Percentiles rank a stretch among this genome's conserved stretches.
These are phyloP conservation scores for Plagodis dolabraria DNA, from an alignment of 2,888 invertebrate species.

Conservation along the genomic window DNA sequence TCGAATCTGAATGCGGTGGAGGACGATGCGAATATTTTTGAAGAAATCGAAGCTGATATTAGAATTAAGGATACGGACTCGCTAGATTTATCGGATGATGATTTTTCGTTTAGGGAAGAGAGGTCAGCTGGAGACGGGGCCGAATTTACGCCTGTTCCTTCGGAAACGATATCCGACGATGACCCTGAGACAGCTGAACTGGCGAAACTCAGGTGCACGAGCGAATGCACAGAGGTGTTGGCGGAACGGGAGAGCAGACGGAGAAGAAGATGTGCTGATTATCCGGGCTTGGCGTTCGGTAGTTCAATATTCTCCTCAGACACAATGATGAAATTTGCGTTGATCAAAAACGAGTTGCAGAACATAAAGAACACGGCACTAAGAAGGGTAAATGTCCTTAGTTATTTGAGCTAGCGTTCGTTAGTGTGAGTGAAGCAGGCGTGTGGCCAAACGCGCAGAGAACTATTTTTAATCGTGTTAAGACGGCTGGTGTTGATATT, in stretches of 20 bases:
- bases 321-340: conserved; percentile 98
- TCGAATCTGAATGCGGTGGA: conserved; percentile 75
- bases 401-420: conserved; percentile 70
- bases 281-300: conserved; percentile 96
- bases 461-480: conserved; percentile 79
- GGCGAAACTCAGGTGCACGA: conserved; percentile 93
- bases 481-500: conserved; percentile 63
- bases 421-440: conserved; percentile 63
- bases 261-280: conserved; percentile 93
- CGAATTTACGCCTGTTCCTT: conserved; percentile 62
- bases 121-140: conserved; percentile 78
- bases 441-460: conserved; percentile 77
- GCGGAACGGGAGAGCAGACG: conserved; percentile 93
- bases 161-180: conserved; percentile 82
- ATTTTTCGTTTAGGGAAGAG: conserved; percentile 74
- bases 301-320: conserved; percentile 97
- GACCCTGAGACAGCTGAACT: conserved; percentile 93
- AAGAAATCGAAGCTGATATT: conserved; percentile 70
- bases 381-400: conserved; percentile 93
- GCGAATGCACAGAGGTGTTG: conserved; percentile 94
- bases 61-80: conserved; percentile 63
- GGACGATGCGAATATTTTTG: conserved; percentile 68
- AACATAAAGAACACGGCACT: conserved; percentile 98
- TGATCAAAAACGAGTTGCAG: conserved; percentile 98
- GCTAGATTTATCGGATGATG: conserved; percentile 70